Conservation (phyloP, 2,797 vertebrate species). For the Crocodylus rhombifer region DNA sequence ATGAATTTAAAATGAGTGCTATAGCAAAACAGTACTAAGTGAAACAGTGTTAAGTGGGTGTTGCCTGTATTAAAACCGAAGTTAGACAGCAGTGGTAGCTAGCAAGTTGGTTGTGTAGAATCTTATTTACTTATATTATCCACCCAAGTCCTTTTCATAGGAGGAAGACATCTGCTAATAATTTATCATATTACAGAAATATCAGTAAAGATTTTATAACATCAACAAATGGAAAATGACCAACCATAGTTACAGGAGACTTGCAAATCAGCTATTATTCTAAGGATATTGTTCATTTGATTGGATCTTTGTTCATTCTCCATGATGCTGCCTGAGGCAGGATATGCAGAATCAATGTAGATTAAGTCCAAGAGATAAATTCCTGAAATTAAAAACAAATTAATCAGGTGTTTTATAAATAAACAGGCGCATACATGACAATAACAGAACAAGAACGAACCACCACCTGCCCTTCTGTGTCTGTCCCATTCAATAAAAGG, state of each 20-base stretch:
- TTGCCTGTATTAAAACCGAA: background rate
- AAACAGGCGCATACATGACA: background rate
- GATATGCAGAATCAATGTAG: constrained; percentile 98
- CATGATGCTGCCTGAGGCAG: constrained; percentile 96
- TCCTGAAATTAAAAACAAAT: constrained; percentile 82
- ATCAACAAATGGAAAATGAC: constrained; percentile 47
- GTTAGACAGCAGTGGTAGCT: background rate
- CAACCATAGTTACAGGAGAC: constrained; percentile 94
- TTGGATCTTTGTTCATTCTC: constrained; percentile 97
- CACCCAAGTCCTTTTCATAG: background rate
- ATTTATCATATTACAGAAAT: background rate
- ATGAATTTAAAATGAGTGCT: no score
- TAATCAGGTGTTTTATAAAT: constrained; percentile 7
- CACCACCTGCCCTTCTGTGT: background rate
- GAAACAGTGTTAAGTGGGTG: no score
- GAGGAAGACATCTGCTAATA: background rate
- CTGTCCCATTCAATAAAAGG: background rate
- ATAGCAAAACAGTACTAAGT: no score
- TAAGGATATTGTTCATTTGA: constrained; percentile 98
- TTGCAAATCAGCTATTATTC: constrained; percentile 95
- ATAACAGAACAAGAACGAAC: background rate
- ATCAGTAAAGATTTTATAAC: background rate
- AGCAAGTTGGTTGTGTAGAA: background rate
- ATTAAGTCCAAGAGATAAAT: constrained; percentile 98
- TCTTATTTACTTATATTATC: background rate